Evolutionary conservation across 2,113 vertebrate genomes (phyloP).

Genomic region (Tautogolabrus adspersus): DNA sequence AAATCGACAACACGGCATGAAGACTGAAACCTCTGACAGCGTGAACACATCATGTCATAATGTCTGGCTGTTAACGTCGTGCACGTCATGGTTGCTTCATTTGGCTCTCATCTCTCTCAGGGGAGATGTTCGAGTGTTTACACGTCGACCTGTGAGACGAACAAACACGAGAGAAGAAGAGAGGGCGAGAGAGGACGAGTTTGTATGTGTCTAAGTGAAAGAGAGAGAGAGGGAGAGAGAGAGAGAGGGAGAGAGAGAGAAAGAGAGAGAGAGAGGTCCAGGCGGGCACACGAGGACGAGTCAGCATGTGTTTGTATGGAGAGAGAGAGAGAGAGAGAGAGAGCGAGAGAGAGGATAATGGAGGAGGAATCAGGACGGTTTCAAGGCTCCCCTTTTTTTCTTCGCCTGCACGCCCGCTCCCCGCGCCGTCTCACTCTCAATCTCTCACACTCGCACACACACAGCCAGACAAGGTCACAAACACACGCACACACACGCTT

Average conservation of each 20-base stretch:
- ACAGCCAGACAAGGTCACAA: neutral
- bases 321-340: slow-evolving; percentile 1
- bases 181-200: neutral
- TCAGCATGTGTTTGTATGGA: slow-evolving; percentile 15
- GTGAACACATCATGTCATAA: no score
- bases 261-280: slow-evolving; percentile 9
- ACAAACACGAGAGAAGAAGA: neutral
- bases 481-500: slow-evolving; percentile 35
- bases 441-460: neutral
- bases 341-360: slow-evolving; percentile 43
- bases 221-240: neutral
- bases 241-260: neutral
- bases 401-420: slow-evolving; percentile 27
- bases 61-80: no score
- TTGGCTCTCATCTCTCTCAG: slow-evolving; percentile 1
- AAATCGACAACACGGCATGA: no score
- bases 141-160: neutral
- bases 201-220: no score
- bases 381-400: slow-evolving; percentile 64
- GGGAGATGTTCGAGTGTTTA: neutral
- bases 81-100: no score
- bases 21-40: no score
- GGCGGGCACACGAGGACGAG: slow-evolving; percentile 19
- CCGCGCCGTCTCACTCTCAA: slow-evolving; percentile 7
- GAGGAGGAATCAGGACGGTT: slow-evolving; percentile 62